Evolutionary conservation across 2,113 vertebrate genomes (phyloP).

Genomic region (Lipophrys pholis): DNA sequence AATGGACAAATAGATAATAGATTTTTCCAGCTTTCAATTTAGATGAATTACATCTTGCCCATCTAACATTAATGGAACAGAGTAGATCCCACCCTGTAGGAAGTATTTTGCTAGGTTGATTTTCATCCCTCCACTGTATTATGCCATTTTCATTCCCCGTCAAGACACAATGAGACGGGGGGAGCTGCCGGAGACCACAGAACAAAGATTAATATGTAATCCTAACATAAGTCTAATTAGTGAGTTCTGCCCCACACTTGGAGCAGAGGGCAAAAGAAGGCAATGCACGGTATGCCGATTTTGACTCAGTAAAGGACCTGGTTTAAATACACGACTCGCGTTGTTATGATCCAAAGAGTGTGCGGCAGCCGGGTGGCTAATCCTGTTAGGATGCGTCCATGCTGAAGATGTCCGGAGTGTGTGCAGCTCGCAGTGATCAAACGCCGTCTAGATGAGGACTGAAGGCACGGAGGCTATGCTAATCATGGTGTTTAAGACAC

Average conservation of each 20-base stretch:
- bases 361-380: slow-evolving; percentile 50
- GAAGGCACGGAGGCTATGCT: slow-evolving; percentile 69
- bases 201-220: slow-evolving; percentile 72
- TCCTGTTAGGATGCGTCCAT: slow-evolving; percentile 70
- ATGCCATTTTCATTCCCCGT: slow-evolving; percentile 2
- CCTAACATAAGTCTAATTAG: slow-evolving; percentile 77
- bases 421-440: slow-evolving; percentile 67
- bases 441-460: slow-evolving; percentile 66
- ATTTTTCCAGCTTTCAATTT: too few relatives aligned
- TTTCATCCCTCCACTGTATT: slow-evolving; percentile 26
- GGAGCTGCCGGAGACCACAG: slow-evolving; percentile 35
- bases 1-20: too few relatives aligned
- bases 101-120: slow-evolving; percentile 17
- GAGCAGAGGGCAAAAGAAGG: slow-evolving; percentile 8
- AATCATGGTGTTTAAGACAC: slow-evolving; percentile 71
- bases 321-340: slow-evolving; percentile 31
- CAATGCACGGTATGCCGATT: slow-evolving; percentile 14
- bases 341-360: slow-evolving; percentile 38
- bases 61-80: too few relatives aligned
- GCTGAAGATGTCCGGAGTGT: slow-evolving; percentile 63
- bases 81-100: not conserved
- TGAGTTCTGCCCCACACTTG: slow-evolving; percentile 25
- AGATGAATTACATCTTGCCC: too few relatives aligned
- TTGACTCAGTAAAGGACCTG: slow-evolving; percentile 12
- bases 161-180: slow-evolving; percentile 47